Percentiles rank a stretch among this genome's conserved stretches.
Evolutionary conservation across 2,113 vertebrate species (phyloP).

Genomic region (Hippocampus zosterae): DNA sequence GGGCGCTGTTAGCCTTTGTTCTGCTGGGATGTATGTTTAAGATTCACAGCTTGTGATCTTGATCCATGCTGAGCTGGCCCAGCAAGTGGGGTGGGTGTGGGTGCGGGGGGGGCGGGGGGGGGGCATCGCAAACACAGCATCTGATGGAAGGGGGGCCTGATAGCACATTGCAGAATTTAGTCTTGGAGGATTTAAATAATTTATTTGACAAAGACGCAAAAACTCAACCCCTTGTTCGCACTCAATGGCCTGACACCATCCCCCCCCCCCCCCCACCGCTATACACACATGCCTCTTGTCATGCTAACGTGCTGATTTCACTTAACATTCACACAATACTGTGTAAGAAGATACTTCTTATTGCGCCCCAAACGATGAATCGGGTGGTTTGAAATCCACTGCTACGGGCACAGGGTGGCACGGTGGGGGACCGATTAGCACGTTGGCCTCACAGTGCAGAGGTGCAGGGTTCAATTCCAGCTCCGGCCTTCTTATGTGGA

Average conservation of each 20-base stretch:
- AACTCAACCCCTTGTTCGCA: slow-evolving; percentile 29
- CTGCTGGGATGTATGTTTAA: slow-evolving; percentile 56
- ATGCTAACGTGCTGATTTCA: neutral
- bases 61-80: slow-evolving; percentile 35
- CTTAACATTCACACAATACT: neutral
- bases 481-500: no score
- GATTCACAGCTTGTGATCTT: slow-evolving; percentile 59
- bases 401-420: no score
- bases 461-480: no score
- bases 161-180: slow-evolving; percentile 71
- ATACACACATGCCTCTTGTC: slow-evolving; percentile 3
- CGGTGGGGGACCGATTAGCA: no score
- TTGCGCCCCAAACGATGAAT: neutral
- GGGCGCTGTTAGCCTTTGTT: slow-evolving; percentile 47
- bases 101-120: neutral
- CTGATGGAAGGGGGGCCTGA: slow-evolving; percentile 55
- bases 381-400: no score
- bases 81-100: neutral
- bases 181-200: slow-evolving; percentile 75
- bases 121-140: slow-evolving; percentile 33
- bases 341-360: neutral
- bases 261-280: slow-evolving; percentile 21
- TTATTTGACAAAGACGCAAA: slow-evolving; percentile 61
- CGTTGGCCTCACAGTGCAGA: no score
- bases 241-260: neutral